Evolutionary conservation across 2,797 vertebrate species (phyloP).

Genomic region (Champsocephalus esox): DNA sequence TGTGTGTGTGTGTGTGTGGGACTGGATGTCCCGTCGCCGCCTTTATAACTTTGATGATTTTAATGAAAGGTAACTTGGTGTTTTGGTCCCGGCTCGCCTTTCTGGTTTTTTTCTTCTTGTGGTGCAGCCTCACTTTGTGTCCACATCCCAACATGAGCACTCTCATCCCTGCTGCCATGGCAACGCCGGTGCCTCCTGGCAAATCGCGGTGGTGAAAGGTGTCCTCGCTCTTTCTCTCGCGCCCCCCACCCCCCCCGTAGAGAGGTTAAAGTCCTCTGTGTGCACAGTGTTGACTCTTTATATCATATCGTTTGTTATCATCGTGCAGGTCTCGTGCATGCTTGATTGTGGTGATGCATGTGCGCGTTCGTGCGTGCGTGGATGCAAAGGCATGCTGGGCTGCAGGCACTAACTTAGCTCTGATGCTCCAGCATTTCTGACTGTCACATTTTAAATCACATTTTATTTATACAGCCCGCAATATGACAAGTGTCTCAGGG

Average conservation of each 20-base stretch:
- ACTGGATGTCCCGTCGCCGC: conserved; percentile 68
- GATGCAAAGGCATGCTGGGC: conserved; percentile 71
- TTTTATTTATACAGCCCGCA: no score
- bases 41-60: conserved; percentile 4
- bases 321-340: conserved; percentile 9
- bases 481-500: no score
- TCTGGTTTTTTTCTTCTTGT: no score
- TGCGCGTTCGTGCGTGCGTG: conserved; percentile 44
- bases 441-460: no score
- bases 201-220: not conserved
- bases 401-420: conserved; percentile 41
- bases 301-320: no score
- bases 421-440: conserved; percentile 17
- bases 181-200: conserved; percentile 87
- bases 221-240: no score
- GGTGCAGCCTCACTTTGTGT: conserved; percentile 70
- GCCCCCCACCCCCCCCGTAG: no score
- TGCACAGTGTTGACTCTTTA: no score
- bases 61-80: not conserved
- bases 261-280: conserved; percentile 61
- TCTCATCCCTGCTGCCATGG: conserved; percentile 87
- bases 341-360: conserved; percentile 33
- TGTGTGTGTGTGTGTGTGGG: conserved; percentile 18
- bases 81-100: conserved; percentile 54
- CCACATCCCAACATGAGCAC: conserved; percentile 81